Conservation (phyloP, 2,888 invertebrate genomes). For the Pollenia amentaria region DNA sequence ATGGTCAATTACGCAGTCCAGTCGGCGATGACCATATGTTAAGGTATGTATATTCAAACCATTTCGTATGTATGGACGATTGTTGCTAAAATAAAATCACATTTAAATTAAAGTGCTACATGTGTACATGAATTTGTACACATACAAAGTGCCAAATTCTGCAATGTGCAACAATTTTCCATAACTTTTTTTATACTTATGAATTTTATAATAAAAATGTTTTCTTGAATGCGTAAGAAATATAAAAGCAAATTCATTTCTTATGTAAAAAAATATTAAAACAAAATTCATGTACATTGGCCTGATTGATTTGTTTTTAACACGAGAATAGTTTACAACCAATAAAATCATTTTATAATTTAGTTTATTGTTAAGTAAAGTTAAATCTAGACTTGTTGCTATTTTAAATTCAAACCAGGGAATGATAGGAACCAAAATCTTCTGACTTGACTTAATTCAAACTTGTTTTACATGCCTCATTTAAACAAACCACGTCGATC, state of each 20-base stretch:
- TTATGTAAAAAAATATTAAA: slow-evolving; percentile 55
- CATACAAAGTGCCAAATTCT: slow-evolving; percentile 41
- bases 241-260: slow-evolving; percentile 51
- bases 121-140: slow-evolving; percentile 37
- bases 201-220: slow-evolving; percentile 68
- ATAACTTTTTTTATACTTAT: slow-evolving; percentile 67
- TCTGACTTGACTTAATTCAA: too few species aligned
- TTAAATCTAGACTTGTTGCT: background rate
- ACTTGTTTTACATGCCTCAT: too few species aligned
- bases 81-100: slow-evolving; percentile 60
- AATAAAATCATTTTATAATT: slow-evolving; percentile 18
- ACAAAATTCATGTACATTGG: slow-evolving; percentile 60
- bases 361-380: slow-evolving; percentile 53
- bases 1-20: slow-evolving; percentile 93
- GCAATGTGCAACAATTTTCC: slow-evolving; percentile 76
- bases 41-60: slow-evolving; percentile 83
- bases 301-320: slow-evolving; percentile 50
- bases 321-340: slow-evolving; percentile 24
- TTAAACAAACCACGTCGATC: too few species aligned
- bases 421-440: too few species aligned
- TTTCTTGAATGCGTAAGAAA: slow-evolving; percentile 72
- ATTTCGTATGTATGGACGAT: slow-evolving; percentile 62
- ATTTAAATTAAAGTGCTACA: slow-evolving; percentile 54
- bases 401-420: too few species aligned
- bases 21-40: slow-evolving; percentile 85